A percentile compares a stretch with the other conserved stretches of the same genome.
Evolutionary conservation across 2,888 invertebrate genomes (phyloP).

Genomic region (Lithophane semibrunnea): DNA sequence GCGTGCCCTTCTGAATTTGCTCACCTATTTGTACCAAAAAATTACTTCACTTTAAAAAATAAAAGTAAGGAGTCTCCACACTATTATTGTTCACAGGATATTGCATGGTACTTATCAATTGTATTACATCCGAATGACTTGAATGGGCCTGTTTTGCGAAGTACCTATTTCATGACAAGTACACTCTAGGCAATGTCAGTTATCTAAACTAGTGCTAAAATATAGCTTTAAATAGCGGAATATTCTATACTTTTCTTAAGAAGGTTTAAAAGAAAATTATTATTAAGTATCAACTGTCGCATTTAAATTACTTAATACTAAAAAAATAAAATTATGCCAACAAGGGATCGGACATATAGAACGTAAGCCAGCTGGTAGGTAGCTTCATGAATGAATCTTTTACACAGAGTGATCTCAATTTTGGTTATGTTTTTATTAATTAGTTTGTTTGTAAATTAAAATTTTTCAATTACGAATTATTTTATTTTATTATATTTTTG

Average conservation of each 20-base stretch:
- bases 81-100: slow-evolving; percentile 48
- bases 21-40: neutral
- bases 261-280: no score
- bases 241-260: neutral
- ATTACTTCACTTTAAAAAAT: neutral
- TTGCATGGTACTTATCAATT: slow-evolving; percentile 56
- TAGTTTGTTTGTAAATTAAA: no score
- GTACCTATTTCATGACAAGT: slow-evolving; percentile 35
- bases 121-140: slow-evolving; percentile 46
- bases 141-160: slow-evolving; percentile 37
- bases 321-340: no score
- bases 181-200: no score
- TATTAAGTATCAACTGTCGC: neutral
- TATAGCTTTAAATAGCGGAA: neutral
- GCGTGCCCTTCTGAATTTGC: neutral
- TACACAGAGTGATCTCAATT: no score
- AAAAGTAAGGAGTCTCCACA: slow-evolving; percentile 10
- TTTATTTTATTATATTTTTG: no score
- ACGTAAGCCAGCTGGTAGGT: no score
- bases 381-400: no score
- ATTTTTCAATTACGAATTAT: no score
- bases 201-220: neutral
- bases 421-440: no score
- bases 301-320: neutral
- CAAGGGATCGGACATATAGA: no score